Evolutionary conservation across 2,797 vertebrate genomes (phyloP).

Genomic region (Taeniopygia guttata): DNA sequence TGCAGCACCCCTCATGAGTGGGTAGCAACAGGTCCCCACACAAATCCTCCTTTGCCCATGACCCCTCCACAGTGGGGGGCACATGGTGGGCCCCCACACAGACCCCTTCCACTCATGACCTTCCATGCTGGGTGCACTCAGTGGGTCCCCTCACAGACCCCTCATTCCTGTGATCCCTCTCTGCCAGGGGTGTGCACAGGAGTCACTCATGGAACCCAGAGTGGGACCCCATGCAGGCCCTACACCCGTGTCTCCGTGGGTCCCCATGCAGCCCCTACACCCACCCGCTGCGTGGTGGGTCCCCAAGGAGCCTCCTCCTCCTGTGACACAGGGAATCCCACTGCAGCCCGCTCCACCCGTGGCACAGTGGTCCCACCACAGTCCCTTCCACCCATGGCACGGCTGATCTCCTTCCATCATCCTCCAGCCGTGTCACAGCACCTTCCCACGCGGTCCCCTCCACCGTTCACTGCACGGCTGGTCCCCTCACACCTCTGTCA

Average conservation of each 20-base stretch:
- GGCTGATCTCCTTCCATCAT: not conserved
- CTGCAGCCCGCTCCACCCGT: not conserved
- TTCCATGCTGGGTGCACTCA: not conserved
- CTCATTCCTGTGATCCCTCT: not conserved
- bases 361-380: not conserved
- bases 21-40: not conserved
- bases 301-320: not conserved
- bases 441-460: not conserved
- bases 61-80: not conserved
- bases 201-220: not conserved
- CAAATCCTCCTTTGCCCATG: not conserved
- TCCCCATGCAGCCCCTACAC: too few species aligned
- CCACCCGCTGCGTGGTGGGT: rapidly evolving
- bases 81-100: rapidly evolving
- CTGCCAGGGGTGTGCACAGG: too few species aligned
- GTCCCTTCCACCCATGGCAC: not conserved
- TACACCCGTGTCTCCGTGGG: not conserved
- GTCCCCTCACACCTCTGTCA: not conserved
- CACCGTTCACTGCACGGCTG: rapidly evolving
- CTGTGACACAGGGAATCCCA: not conserved
- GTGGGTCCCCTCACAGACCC: not conserved
- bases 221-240: not conserved
- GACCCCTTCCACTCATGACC: too few species aligned
- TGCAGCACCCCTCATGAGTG: not conserved
- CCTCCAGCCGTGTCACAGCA: not conserved